Evolutionary conservation across 1,140 invertebrate genomes (phyloP).

Genomic region (Drosophila persimilis): DNA sequence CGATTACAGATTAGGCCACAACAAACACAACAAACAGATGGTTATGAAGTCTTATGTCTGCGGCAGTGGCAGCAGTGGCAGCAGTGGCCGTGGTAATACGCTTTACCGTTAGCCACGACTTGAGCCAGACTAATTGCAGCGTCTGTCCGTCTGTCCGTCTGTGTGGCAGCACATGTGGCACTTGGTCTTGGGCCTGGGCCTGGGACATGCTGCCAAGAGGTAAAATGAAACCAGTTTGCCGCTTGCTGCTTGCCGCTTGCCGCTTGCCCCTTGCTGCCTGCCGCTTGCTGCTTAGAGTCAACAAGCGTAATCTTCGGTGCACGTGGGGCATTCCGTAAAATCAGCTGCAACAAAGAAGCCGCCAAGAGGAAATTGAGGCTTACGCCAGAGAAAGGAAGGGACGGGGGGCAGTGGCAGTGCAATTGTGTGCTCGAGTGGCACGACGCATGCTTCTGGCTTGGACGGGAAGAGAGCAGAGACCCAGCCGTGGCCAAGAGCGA

Average conservation of each 20-base stretch:
- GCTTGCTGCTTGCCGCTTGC: constrained; percentile 1
- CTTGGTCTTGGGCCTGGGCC: not conserved
- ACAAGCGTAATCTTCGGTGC: constrained; percentile 42
- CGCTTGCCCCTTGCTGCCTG: not conserved
- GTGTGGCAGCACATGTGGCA: constrained; percentile 52
- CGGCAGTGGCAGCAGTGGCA: not conserved
- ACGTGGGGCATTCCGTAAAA: constrained; percentile 47
- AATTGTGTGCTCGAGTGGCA: constrained; percentile 8
- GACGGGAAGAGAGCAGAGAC: not conserved
- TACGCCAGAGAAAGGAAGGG: constrained; percentile 11
- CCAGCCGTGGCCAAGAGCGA: not conserved
- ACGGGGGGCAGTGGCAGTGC: not conserved
- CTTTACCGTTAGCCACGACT: constrained; percentile 77
- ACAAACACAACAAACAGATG: constrained; percentile 14
- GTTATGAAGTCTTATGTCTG: constrained; percentile 47
- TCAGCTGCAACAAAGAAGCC: constrained; percentile 34
- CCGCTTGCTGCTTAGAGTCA: constrained; percentile 31
- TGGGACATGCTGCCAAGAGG: constrained; percentile 9
- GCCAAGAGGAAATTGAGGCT: constrained; percentile 24
- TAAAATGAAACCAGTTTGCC: constrained; percentile 60
- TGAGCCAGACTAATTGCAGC: constrained; percentile 77
- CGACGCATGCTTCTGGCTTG: not conserved
- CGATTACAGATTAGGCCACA: constrained; percentile 52
- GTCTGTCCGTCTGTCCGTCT: not conserved
- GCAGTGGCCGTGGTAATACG: constrained; percentile 18